These are phyloP conservation scores for Spisula subtruncata DNA, from an alignment of 2,888 invertebrate species.

Conservation along the genomic window DNA sequence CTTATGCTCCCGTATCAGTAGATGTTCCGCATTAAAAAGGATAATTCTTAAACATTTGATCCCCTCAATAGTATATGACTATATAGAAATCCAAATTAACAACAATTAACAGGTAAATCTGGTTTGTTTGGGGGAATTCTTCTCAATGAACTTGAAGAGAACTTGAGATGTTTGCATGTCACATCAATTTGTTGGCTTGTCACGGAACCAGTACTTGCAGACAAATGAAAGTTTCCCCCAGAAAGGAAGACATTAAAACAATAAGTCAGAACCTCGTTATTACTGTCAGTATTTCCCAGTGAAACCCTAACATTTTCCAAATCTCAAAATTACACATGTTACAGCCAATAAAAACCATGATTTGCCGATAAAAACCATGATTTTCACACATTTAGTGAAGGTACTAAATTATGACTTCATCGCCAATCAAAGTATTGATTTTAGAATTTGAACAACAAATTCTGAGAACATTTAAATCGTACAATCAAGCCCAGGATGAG, in stretches of 20 bases:
- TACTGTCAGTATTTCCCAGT: background rate
- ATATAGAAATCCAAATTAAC: too few relatives aligned
- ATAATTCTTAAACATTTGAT: too few relatives aligned
- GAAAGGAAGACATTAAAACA: constrained; percentile 12
- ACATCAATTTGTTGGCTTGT: constrained; percentile 21
- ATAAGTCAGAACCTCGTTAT: constrained; percentile 3
- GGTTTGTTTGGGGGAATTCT: too few relatives aligned
- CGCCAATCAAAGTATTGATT: constrained; percentile 7
- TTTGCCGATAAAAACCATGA: constrained; percentile 10
- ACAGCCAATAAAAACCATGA: constrained; percentile 1
- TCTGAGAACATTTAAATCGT: constrained; percentile 18
- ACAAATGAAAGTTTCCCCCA: background rate
- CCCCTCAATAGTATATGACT: too few relatives aligned
- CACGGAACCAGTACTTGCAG: background rate
- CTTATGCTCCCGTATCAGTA: too few relatives aligned
- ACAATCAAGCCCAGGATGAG: background rate
- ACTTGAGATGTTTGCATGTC: background rate
- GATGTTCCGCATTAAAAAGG: too few relatives aligned
- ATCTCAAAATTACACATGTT: constrained; percentile 11
- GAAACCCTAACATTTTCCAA: constrained; percentile 9
- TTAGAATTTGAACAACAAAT: constrained; percentile 18
- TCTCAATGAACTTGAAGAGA: background rate
- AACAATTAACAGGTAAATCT: too few relatives aligned
- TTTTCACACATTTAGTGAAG: constrained; percentile 20
- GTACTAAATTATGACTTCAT: constrained; percentile 11